phyloP scores from a whole-genome alignment of 2,113 vertebrate species.

The Pimephales promelas region DNA sequence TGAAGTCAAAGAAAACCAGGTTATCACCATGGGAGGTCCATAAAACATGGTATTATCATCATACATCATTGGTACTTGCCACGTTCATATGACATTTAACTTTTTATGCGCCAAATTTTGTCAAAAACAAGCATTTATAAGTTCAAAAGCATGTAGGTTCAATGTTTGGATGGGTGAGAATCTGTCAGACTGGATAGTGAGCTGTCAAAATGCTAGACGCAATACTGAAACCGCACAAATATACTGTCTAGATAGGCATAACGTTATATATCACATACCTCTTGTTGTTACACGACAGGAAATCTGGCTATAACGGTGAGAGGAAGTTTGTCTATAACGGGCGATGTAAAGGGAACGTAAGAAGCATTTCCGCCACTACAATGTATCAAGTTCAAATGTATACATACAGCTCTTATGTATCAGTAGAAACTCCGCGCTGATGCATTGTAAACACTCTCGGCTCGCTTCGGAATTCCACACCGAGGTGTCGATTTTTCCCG shows the following conservation, averaged over 20 bases:
- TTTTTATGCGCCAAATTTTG: background rate
- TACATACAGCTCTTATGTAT: background rate
- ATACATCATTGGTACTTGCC: no score
- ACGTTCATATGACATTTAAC: background rate
- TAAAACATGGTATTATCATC: no score
- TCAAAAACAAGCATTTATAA: background rate
- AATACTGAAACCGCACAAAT: background rate
- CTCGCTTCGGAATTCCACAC: slow-evolving; percentile 39
- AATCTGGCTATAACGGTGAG: background rate
- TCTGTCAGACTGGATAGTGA: background rate
- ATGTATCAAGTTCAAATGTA: slow-evolving; percentile 28
- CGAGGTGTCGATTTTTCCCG: slow-evolving; percentile 33
- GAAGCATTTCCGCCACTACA: slow-evolving; percentile 15
- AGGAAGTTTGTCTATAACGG: background rate
- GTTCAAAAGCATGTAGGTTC: background rate
- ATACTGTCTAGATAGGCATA: background rate
- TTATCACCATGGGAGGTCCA: background rate
- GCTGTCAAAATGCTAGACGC: background rate
- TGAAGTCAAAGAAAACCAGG: background rate
- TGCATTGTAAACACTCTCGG: slow-evolving; percentile 29
- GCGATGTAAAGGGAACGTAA: background rate
- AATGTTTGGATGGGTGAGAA: background rate
- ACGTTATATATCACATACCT: background rate
- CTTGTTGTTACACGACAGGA: background rate
- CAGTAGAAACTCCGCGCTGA: background rate